These are phyloP conservation scores for Tupaia tana DNA, from an alignment of 2,113 vertebrate species.

Conservation along the genomic window DNA sequence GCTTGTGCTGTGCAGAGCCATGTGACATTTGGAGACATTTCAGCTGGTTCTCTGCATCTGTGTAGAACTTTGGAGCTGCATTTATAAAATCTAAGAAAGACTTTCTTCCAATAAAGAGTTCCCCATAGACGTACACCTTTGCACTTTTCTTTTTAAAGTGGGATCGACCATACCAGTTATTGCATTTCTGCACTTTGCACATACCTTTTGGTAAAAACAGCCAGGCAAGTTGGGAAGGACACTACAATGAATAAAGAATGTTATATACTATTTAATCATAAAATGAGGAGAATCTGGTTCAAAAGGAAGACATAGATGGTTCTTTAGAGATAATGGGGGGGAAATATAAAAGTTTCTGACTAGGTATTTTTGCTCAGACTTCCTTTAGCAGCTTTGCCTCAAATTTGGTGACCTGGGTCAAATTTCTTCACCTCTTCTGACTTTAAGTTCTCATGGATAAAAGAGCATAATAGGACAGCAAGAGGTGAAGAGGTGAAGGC, in stretches of 20 bases:
- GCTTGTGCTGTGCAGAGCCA: not conserved
- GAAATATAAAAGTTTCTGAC: not conserved
- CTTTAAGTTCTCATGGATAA: not conserved
- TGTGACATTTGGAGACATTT: not conserved
- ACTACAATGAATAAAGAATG: not conserved
- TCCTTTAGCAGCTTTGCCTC: not conserved
- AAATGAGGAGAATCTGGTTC: not conserved
- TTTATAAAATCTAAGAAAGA: not conserved
- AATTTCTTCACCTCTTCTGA: too few relatives aligned
- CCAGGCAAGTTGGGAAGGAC: not conserved
- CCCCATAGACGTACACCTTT: not conserved
- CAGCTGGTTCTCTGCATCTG: not conserved
- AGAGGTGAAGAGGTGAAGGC: too few relatives aligned
- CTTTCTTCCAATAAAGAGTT: not conserved
- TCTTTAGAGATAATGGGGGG: not conserved
- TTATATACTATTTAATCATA: not conserved
- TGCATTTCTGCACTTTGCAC: not conserved
- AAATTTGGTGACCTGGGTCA: not conserved
- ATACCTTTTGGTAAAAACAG: not conserved
- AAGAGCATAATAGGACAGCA: too few relatives aligned
- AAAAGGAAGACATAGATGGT: not conserved
- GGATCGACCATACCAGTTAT: not conserved
- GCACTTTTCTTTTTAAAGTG: not conserved
- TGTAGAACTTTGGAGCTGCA: not conserved
- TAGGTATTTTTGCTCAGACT: not conserved